Evolutionary conservation across 2,888 invertebrate species (phyloP).

Genomic region (Platynereis dumerilii): DNA sequence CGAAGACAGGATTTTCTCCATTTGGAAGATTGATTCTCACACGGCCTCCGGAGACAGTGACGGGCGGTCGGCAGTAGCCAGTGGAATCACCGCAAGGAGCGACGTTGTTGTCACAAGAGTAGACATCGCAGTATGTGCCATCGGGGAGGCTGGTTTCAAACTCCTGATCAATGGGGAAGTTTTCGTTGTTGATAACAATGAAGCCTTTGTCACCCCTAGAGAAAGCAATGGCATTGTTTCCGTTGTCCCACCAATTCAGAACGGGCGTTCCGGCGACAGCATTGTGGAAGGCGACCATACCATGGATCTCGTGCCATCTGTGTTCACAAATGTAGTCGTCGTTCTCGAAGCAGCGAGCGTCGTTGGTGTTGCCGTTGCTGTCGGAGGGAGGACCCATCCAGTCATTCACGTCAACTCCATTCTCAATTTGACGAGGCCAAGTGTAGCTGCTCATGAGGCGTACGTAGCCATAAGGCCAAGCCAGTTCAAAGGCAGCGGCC

Average conservation of each 20-base stretch:
- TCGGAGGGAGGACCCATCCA: slow-evolving; percentile 40
- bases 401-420: slow-evolving; percentile 31
- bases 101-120: slow-evolving; percentile 43
- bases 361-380: slow-evolving; percentile 48
- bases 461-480: slow-evolving; percentile 37
- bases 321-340: slow-evolving; percentile 60
- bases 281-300: slow-evolving; percentile 58
- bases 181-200: slow-evolving; percentile 54
- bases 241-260: slow-evolving; percentile 48
- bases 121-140: slow-evolving; percentile 60
- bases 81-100: slow-evolving; percentile 10
- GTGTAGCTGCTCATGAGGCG: slow-evolving; percentile 10
- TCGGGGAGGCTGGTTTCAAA: slow-evolving; percentile 56
- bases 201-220: slow-evolving; percentile 56
- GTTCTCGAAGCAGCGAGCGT: slow-evolving; percentile 36
- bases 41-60: slow-evolving; percentile 71
- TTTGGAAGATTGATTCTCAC: slow-evolving; percentile 69
- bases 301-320: slow-evolving; percentile 54
- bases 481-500: slow-evolving; percentile 38
- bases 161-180: slow-evolving; percentile 42
- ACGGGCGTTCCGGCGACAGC: slow-evolving; percentile 47
- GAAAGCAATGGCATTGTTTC: slow-evolving; percentile 53
- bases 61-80: slow-evolving; percentile 35
- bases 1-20: slow-evolving; percentile 72
- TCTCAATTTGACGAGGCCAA: slow-evolving; percentile 19